phyloP scores from a whole-genome alignment of 2,113 vertebrate species.

The Phocoena phocoena region DNA sequence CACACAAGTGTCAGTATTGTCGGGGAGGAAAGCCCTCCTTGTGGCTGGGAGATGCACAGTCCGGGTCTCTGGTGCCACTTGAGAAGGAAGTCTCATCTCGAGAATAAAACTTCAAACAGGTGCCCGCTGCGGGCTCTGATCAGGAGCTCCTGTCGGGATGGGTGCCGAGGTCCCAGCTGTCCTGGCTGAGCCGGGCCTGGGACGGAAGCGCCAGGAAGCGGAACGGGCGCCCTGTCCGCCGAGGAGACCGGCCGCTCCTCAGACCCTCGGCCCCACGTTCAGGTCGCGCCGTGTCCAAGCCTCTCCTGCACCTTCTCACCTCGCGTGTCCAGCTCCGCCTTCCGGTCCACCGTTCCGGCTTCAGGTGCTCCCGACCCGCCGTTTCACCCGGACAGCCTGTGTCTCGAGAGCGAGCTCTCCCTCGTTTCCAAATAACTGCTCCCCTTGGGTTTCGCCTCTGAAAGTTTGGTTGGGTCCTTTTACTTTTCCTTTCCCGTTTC shows the following conservation, averaged over 20 bases:
- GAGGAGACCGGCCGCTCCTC: fast-evolving
- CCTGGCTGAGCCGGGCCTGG: fast-evolving
- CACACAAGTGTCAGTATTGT: not conserved
- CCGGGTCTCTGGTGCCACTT: fast-evolving
- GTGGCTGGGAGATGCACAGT: not conserved
- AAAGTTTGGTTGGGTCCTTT: not conserved
- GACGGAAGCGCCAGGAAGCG: fast-evolving
- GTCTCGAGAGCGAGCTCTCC: fast-evolving
- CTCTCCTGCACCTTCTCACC: fast-evolving
- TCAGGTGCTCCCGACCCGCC: not conserved
- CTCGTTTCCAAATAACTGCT: not conserved
- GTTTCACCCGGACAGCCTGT: not conserved
- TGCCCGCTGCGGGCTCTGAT: fast-evolving
- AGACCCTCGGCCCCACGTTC: not conserved
- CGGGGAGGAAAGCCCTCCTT: fast-evolving
- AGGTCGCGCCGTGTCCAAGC: fast-evolving
- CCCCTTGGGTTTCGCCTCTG: not conserved
- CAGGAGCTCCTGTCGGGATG: fast-evolving
- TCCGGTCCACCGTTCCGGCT: not conserved
- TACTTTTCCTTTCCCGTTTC: not conserved
- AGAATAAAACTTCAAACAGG: too few relatives aligned
- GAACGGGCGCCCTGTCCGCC: fast-evolving
- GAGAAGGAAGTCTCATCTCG: not conserved
- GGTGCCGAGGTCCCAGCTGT: not conserved
- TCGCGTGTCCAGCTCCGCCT: not conserved